A percentile compares a stretch with the other conserved stretches of the same genome.
Conservation (phyloP, 2,113 vertebrate genomes). For the Salvelinus alpinus region DNA sequence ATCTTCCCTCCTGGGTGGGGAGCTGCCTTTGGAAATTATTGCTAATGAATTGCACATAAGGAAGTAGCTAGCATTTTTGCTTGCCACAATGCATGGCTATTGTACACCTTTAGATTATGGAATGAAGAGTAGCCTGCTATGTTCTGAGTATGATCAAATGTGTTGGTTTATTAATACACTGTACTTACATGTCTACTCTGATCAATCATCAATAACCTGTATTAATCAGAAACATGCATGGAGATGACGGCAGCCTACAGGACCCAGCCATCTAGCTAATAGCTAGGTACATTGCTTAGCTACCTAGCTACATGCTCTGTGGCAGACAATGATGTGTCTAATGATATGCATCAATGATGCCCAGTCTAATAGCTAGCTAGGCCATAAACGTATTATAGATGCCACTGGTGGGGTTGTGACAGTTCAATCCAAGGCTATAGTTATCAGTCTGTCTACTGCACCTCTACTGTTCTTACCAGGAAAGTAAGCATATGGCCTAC, state of each 20-base stretch:
- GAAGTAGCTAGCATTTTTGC: neutral
- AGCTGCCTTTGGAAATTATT: neutral
- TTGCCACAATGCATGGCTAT: conserved; percentile 1
- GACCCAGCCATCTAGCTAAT: neutral
- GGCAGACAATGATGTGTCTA: neutral
- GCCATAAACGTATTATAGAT: no score
- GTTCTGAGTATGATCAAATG: neutral
- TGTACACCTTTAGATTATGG: neutral
- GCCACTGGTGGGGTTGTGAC: no score
- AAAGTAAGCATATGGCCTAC: neutral
- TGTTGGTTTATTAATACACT: neutral
- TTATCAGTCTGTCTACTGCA: no score
- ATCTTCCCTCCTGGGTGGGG: neutral
- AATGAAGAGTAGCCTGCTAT: neutral
- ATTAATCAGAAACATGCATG: neutral
- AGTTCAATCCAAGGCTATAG: no score
- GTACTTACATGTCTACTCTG: neutral
- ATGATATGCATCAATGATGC: conserved; percentile 7
- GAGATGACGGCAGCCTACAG: neutral
- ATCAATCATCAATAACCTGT: neutral
- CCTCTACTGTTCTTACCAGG: neutral
- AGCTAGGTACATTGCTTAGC: no score
- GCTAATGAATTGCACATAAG: neutral
- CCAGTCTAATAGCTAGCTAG: neutral
- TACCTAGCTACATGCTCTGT: neutral